phyloP scores from a whole-genome alignment of 2,888 invertebrate genomes.

The Dastarcus helophoroides region DNA sequence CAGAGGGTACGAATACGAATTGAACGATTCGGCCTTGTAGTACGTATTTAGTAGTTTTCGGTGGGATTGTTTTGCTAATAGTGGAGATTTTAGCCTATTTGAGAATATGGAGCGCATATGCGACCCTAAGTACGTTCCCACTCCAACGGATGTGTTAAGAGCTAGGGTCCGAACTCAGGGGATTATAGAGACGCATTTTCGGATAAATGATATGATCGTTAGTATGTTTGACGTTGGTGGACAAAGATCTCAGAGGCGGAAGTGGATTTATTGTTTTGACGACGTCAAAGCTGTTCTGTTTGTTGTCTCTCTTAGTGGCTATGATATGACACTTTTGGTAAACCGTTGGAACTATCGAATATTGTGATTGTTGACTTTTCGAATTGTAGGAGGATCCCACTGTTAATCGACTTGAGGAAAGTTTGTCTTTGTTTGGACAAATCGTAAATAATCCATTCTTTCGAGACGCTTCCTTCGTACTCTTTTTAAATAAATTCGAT shows the following conservation, averaged over 20 bases:
- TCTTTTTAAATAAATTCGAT: conserved; percentile 55
- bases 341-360: too few species aligned
- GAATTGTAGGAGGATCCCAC: conserved; percentile 44
- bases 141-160: conserved; percentile 50
- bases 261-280: conserved; percentile 59
- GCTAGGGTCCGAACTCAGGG: conserved; percentile 54
- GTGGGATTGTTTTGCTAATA: conserved; percentile 3
- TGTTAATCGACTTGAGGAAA: conserved; percentile 52
- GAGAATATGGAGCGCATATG: conserved; percentile 55
- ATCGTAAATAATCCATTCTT: conserved; percentile 56
- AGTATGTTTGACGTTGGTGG: conserved; percentile 58
- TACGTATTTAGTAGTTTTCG: conserved; percentile 30
- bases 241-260: conserved; percentile 51
- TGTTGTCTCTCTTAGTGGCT: conserved; percentile 53
- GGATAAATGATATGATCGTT: conserved; percentile 45
- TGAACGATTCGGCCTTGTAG: conserved; percentile 56
- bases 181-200: conserved; percentile 54
- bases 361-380: conserved; percentile 6
- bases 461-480: conserved; percentile 47
- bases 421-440: conserved; percentile 49
- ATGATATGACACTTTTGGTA: conserved; percentile 51
- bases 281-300: conserved; percentile 52
- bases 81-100: conserved; percentile 41
- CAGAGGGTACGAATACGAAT: conserved; percentile 54
- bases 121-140: conserved; percentile 49